Percentiles rank a stretch among this genome's conserved stretches.
Conservation (phyloP, 2,113 vertebrate genomes). For the Centropristis striata region DNA sequence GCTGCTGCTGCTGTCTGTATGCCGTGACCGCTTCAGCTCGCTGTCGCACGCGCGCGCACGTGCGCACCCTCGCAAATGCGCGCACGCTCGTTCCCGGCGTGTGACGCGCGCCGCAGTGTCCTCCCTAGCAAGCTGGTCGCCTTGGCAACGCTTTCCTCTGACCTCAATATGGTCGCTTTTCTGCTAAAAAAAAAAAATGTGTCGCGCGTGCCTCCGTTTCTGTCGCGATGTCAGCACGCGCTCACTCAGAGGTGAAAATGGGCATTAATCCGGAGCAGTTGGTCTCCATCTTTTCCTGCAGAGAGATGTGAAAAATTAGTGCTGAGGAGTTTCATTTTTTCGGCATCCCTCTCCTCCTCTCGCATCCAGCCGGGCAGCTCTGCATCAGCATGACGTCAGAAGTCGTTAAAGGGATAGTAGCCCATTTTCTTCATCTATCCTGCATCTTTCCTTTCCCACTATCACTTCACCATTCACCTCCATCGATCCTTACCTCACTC, state of each 20-base stretch:
- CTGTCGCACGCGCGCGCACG: conserved; percentile 41
- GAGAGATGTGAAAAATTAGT: conserved; percentile 26
- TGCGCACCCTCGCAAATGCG: conserved; percentile 30
- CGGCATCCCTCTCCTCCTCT: conserved; percentile 53
- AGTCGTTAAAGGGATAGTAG: conserved; percentile 81
- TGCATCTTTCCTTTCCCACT: neutral
- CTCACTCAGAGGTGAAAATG: neutral
- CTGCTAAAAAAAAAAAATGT: conserved; percentile 16
- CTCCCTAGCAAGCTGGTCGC: conserved; percentile 76
- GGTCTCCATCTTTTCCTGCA: conserved; percentile 24
- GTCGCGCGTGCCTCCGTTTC: conserved; percentile 7
- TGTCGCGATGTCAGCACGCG: neutral
- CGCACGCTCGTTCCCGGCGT: conserved; percentile 57
- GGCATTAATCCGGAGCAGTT: neutral
- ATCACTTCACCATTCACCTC: neutral
- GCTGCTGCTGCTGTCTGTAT: conserved; percentile 48
- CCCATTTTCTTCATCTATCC: conserved; percentile 20
- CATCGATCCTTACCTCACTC: neutral
- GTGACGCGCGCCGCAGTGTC: conserved; percentile 77
- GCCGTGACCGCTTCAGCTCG: conserved; percentile 50
- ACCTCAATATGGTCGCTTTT: conserved; percentile 75
- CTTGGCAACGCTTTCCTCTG: conserved; percentile 82
- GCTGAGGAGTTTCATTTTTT: conserved; percentile 60
- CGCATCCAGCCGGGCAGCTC: conserved; percentile 73
- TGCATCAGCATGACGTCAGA: conserved; percentile 87